A percentile compares a stretch with the other conserved stretches of the same genome.
These are phyloP conservation scores for Odocoileus virginianus DNA, from an alignment of 2,113 vertebrate genomes.

Conservation along the genomic window DNA sequence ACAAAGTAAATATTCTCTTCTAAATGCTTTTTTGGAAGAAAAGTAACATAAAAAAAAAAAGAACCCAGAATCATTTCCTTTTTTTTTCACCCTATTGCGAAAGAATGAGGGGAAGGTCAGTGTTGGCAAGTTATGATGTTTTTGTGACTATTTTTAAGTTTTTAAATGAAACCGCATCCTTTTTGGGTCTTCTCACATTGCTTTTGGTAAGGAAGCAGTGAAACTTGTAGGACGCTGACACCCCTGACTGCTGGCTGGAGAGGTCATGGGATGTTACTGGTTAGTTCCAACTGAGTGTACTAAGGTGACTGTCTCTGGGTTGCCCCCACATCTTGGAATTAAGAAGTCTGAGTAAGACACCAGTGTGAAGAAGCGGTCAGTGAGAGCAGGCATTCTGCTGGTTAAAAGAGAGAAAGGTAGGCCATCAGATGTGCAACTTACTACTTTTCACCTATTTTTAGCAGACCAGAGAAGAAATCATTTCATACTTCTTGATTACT, in stretches of 20 bases:
- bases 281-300: not conserved
- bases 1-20: conserved; percentile 21
- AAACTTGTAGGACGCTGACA: not conserved
- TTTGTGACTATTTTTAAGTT: conserved; percentile 64
- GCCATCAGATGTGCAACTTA: not conserved
- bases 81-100: conserved; percentile 30
- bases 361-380: not conserved
- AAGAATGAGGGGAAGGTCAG: conserved; percentile 11
- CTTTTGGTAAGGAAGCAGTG: conserved; percentile 35
- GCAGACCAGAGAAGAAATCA: not conserved
- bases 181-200: conserved; percentile 30
- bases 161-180: conserved; percentile 44
- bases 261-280: not conserved
- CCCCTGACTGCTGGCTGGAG: not conserved
- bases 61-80: not conserved
- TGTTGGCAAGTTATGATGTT: conserved; percentile 57
- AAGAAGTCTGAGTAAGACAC: not conserved
- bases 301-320: not conserved
- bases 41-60: conserved; percentile 28
- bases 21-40: conserved; percentile 51
- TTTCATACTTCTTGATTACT: not conserved
- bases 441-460: conserved; percentile 3
- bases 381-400: not conserved
- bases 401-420: not conserved
- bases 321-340: not conserved